Evolutionary conservation across 1,140 invertebrate genomes (phyloP), one percentile per base, ranked within the genome.

Genomic region (Diuraphis noxia): DNA sequence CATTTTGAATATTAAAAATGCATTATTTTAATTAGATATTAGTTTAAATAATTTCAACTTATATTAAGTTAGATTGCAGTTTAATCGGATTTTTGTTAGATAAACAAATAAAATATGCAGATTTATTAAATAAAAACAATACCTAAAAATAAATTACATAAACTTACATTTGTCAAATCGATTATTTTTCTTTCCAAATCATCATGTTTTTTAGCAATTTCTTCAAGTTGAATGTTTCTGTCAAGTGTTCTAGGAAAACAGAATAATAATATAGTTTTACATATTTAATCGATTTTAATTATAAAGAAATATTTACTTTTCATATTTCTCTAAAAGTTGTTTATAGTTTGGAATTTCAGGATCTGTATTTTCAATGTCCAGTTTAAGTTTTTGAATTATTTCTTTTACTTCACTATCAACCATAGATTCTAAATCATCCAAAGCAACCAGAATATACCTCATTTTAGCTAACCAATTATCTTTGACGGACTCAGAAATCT

Each of bases 91-190:
- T 19, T 19, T 77, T 77, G 1, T 77, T 77, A 19, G 13, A 2
- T 23, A 79, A 38, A 38, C 21, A 40, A 81, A 0, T 38, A 17
- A 85, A 49, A 25, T 19, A 17, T 46, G 38, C n/a, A 43, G 19
- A 3, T 41, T 25, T 86, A 49, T 49, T 34, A 49, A 85, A 34
- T 34, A 49, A 85, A 34, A 86, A 49, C 46, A 40, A 86, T n/a
- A 38, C 36, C 30, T 34, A 86, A 6, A 34, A 36, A 52, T 7
- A 52, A 25, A 10, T 63, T 63, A 30, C n/a, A 63, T 13, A 38
- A 25, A 82, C 89, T 91, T 52, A 91, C 89, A 91, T 91, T 91
- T 13, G 77, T 91, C 77, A 91, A 91, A 81, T 91, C 77, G n/a
- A 91, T 91, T 46, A 91, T 82, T 91, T 91, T 91, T 40, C 46